Conservation (phyloP, 2,888 invertebrate species). For the Andrena praecox region DNA sequence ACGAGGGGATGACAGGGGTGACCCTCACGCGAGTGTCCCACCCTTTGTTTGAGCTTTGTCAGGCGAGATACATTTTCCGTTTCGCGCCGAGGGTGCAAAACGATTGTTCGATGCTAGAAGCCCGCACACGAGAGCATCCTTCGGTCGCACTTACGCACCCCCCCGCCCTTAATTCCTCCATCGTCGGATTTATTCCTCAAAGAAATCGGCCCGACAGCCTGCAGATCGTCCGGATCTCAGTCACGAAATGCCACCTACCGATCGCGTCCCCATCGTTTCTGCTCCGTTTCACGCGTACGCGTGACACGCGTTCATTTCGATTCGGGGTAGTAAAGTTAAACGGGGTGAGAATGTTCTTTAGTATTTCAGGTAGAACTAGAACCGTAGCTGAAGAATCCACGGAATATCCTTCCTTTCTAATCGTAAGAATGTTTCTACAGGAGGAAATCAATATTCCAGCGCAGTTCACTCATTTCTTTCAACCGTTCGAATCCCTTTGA, state of each 20-base stretch:
- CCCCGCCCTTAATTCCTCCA: conserved; percentile 50
- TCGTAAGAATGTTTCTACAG: no score
- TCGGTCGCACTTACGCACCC: conserved; percentile 63
- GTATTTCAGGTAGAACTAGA: background rate
- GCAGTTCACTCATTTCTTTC: background rate
- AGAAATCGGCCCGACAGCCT: conserved; percentile 43
- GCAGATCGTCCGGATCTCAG: conserved; percentile 57
- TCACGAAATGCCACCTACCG: conserved; percentile 44
- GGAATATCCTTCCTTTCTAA: no score
- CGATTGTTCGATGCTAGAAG: conserved; percentile 76
- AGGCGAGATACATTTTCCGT: conserved; percentile 81
- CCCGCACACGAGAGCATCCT: conserved; percentile 64
- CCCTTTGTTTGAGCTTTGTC: conserved; percentile 82
- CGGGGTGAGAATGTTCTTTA: background rate
- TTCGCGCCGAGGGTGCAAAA: conserved; percentile 78
- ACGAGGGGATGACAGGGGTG: conserved; percentile 51
- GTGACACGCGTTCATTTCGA: background rate
- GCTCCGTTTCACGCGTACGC: conserved; percentile 23
- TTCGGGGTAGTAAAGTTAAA: background rate
- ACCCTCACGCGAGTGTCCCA: conserved; percentile 71
- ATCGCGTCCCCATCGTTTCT: conserved; percentile 48
- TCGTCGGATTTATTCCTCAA: conserved; percentile 54
- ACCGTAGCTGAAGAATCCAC: no score
- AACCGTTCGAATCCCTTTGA: background rate
- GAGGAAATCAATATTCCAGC: no score